Evolutionary conservation across 2,888 invertebrate genomes (phyloP).

Genomic region (Gisinianus flammeolus): DNA sequence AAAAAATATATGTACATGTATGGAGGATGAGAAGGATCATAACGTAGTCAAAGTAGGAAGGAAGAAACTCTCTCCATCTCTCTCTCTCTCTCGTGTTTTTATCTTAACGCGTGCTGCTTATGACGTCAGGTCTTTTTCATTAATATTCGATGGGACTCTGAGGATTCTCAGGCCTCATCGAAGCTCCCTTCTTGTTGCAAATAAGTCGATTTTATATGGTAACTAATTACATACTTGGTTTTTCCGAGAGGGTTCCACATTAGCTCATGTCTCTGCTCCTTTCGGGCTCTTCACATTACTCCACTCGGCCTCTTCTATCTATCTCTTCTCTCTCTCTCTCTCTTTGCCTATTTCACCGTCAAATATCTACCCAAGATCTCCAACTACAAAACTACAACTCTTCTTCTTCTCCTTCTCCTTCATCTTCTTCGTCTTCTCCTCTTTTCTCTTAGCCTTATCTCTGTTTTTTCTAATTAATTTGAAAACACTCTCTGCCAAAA

Average conservation of each 20-base stretch:
- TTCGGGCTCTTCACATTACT: slow-evolving; percentile 31
- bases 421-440: slow-evolving; percentile 16
- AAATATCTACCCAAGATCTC: slow-evolving; percentile 42
- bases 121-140: slow-evolving; percentile 58
- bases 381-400: slow-evolving; percentile 33
- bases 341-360: slow-evolving; percentile 21
- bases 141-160: slow-evolving; percentile 59
- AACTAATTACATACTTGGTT: slow-evolving; percentile 51
- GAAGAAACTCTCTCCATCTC: slow-evolving; percentile 37
- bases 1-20: slow-evolving; percentile 49
- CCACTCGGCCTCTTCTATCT: slow-evolving; percentile 1
- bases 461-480: slow-evolving; percentile 59
- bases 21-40: background rate
- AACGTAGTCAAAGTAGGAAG: background rate
- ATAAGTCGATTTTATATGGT: slow-evolving; percentile 59
- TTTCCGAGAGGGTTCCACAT: slow-evolving; percentile 43
- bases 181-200: slow-evolving; percentile 52
- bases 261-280: slow-evolving; percentile 29
- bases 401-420: slow-evolving; percentile 22
- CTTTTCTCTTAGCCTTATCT: slow-evolving; percentile 52
- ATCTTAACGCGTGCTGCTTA: slow-evolving; percentile 53
- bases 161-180: background rate
- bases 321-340: background rate
- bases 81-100: slow-evolving; percentile 38
- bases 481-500: slow-evolving; percentile 48